Conservation (phyloP, 2,113 vertebrate genomes). For the Hoplias malabaricus region DNA sequence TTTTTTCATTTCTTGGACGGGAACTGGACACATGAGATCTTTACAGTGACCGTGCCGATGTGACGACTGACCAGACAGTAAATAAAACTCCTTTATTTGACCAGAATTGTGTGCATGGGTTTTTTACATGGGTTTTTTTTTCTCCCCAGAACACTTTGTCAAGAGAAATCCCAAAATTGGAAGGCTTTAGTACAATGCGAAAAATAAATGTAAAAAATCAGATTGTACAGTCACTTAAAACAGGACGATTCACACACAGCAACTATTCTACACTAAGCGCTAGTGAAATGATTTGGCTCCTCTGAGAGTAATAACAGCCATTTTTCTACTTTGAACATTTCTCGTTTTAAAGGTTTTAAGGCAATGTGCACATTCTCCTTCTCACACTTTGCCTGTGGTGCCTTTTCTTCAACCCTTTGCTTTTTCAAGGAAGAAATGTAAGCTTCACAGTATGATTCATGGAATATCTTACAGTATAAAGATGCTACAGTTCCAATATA, state of each 20-base stretch:
- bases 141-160: neutral
- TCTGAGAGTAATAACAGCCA: conserved; percentile 33
- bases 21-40: conserved; percentile 56
- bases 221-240: neutral
- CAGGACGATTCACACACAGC: conserved; percentile 11
- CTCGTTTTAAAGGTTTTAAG: conserved; percentile 41
- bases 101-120: neutral
- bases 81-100: conserved; percentile 41
- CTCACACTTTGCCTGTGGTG: conserved; percentile 3
- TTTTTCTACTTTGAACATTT: conserved; percentile 27
- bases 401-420: neutral
- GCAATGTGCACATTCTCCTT: conserved; percentile 33
- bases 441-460: conserved; percentile 32
- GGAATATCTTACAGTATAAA: conserved; percentile 45
- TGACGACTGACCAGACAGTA: conserved; percentile 14
- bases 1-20: conserved; percentile 63
- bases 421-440: conserved; percentile 34
- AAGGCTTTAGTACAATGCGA: neutral
- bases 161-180: neutral
- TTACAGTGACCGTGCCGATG: conserved; percentile 19
- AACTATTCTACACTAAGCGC: neutral
- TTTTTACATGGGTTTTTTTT: neutral
- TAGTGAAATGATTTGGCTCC: conserved; percentile 12
- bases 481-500: conserved; percentile 51
- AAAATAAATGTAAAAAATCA: neutral